Evolutionary conservation across 2,888 invertebrate species (phyloP).

Genomic region (Tanypteryx hageni): DNA sequence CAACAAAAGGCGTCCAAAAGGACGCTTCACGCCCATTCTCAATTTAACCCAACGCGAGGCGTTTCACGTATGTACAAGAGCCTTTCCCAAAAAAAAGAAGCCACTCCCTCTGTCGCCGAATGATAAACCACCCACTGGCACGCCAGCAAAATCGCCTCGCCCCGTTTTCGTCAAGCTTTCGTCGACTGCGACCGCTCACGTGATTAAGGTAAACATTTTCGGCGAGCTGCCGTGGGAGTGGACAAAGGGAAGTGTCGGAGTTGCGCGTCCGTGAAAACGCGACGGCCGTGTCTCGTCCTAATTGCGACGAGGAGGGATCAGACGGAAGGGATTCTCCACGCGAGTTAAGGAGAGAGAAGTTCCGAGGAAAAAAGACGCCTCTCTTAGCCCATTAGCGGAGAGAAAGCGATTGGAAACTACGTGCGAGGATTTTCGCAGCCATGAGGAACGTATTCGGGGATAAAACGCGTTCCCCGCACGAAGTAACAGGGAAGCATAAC

Average conservation of each 20-base stretch:
- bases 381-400: too few relatives aligned
- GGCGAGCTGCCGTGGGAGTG: not conserved
- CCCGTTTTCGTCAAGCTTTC: not conserved
- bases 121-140: not conserved
- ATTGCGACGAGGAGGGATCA: not conserved
- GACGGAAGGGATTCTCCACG: not conserved
- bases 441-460: too few relatives aligned
- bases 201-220: not conserved
- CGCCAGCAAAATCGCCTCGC: not conserved
- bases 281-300: not conserved
- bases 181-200: not conserved
- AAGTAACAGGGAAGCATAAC: too few relatives aligned
- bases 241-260: not conserved
- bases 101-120: not conserved
- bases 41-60: not conserved
- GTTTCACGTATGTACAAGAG: not conserved
- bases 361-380: not conserved
- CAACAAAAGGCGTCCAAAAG: not conserved
- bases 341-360: not conserved
- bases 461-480: too few relatives aligned
- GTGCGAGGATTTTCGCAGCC: too few relatives aligned
- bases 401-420: too few relatives aligned
- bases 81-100: not conserved
- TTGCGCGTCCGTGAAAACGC: not conserved
- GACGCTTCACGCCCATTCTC: not conserved